phyloP scores from a whole-genome alignment of 2,797 vertebrate genomes.

The Trichosurus vulpecula region DNA sequence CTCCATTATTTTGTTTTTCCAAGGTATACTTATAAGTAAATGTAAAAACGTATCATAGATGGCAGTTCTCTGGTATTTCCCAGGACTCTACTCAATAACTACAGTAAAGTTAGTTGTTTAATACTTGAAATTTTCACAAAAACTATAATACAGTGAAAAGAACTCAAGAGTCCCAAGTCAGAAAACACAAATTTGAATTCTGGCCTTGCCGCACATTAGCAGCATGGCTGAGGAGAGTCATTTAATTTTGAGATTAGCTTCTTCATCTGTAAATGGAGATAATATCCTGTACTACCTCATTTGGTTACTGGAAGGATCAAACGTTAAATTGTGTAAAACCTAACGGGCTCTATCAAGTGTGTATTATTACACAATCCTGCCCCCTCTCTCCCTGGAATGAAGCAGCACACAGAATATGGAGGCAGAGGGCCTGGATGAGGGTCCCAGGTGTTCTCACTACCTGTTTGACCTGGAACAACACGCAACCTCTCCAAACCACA shows the following conservation, averaged over 20 bases:
- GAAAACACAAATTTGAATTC: background rate
- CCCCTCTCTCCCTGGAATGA: background rate
- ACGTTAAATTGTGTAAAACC: background rate
- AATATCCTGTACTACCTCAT: no score
- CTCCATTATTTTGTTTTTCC: constrained; percentile 11
- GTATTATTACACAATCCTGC: background rate
- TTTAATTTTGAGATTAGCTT: background rate
- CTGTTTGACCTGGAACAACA: background rate
- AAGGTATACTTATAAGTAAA: constrained; percentile 18
- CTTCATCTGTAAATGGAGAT: background rate
- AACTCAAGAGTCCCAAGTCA: background rate
- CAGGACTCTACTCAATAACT: background rate
- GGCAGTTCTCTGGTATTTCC: background rate
- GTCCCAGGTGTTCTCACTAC: background rate
- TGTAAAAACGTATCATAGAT: background rate
- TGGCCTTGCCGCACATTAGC: background rate
- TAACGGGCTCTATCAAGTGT: background rate
- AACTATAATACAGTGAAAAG: background rate
- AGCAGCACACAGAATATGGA: background rate
- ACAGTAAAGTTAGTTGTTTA: background rate
- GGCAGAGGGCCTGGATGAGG: background rate
- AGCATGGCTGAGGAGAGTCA: background rate
- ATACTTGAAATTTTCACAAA: background rate
- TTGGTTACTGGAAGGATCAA: background rate
- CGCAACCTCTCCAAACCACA: background rate